Base-by-base conservation (phyloP, 2,888 invertebrate genomes). In the Resseliella maxima region DNA sequence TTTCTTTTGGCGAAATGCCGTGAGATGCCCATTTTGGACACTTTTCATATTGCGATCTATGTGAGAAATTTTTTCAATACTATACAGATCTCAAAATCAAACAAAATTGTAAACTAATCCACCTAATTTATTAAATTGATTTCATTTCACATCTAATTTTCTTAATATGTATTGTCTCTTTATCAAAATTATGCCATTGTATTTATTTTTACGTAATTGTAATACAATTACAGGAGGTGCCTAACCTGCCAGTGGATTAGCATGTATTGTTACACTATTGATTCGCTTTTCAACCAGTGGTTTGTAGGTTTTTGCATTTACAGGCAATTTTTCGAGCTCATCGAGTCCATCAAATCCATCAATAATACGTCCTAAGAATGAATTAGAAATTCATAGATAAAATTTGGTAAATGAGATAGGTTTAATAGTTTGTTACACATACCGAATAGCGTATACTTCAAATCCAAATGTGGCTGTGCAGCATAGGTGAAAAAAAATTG, bases 401-500 rank as follows among this genome's bases (percentile, higher is more conserved):
- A n/a, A n/a, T 50, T 50, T 18, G 2, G 18, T 50, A 6, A 50
- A 50, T 85, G 3, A 41, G 38, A 85, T 36, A 21, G 38, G 41
- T 46, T 46, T 3, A 50, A 50, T 50, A 12, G 50, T 18, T 35
- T 36, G 31, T 41, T 41, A 12, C 64, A 18, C 85, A 5, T 41
- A 85, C 85, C 99, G 93, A 99, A 98, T 59, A 98, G 90, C 5
- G 99, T 99, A 90, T 99, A 99, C 90, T 99, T 99, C 87, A 99
- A 92, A 91, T 99, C 99, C 86, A 99, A 93, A 92, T 98, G 97
- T 0, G 97, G 96, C 90, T 99, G 99, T 87, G 98, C 95, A 21
- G 94, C 95, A 91, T 99, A 99, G 0, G 96, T 95, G 88, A 99
- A 96, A 90, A 99, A 99, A 91, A 99, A 99, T 90, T 99, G 99